Evolutionary conservation across 2,113 vertebrate genomes (phyloP).

Genomic region (Nansenia antarctica): DNA sequence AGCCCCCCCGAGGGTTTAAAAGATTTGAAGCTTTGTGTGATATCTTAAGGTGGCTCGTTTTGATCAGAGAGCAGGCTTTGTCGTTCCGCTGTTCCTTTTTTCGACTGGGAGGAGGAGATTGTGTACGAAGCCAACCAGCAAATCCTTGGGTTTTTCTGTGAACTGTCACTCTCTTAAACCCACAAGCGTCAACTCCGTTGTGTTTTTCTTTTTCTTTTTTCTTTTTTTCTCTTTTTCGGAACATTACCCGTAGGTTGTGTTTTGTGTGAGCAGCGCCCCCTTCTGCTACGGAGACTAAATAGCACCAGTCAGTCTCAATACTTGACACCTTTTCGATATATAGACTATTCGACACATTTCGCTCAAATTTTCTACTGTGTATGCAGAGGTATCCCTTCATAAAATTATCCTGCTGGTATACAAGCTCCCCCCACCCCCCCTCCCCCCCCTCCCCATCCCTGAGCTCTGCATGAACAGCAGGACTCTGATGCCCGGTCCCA

Average conservation of each 20-base stretch:
- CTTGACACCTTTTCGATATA: constrained; percentile 43
- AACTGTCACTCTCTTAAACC: constrained; percentile 30
- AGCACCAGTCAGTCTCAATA: constrained; percentile 29
- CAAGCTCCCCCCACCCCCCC: constrained; percentile 39
- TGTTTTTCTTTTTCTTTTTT: constrained; percentile 10
- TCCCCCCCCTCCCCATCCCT: constrained; percentile 52
- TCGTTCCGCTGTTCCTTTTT: constrained; percentile 19
- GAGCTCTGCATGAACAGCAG: constrained; percentile 71
- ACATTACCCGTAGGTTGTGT: not conserved
- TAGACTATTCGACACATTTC: constrained; percentile 29
- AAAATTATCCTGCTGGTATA: constrained; percentile 74
- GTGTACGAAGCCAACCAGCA: constrained; percentile 45
- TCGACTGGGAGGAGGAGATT: constrained; percentile 35
- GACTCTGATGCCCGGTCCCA: constrained; percentile 71
- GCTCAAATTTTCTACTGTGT: constrained; percentile 56
- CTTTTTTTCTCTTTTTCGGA: constrained; percentile 32
- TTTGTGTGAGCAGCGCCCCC: constrained; percentile 50
- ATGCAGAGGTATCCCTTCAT: constrained; percentile 72
- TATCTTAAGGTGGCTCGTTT: constrained; percentile 63
- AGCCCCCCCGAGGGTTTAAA: constrained; percentile 53
- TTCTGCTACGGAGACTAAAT: constrained; percentile 53
- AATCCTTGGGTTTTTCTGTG: constrained; percentile 43
- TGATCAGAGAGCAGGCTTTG: constrained; percentile 65
- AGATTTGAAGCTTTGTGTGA: constrained; percentile 64
- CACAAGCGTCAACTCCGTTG: constrained; percentile 23